Conservation (phyloP, 2,113 vertebrate species). For the Prochilodus magdalenae region DNA sequence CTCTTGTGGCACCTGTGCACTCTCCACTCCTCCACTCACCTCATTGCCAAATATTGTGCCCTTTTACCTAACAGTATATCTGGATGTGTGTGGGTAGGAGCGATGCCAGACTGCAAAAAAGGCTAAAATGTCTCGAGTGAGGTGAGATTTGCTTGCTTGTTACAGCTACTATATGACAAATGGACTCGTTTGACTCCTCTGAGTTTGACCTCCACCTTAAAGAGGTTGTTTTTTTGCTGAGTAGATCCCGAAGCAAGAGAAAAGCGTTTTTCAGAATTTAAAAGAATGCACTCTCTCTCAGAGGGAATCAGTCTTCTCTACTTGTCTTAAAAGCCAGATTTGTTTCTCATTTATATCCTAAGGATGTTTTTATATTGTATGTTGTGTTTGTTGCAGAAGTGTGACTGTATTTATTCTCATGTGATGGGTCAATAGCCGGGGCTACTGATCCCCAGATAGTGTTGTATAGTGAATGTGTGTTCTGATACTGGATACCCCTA, state of each 20-base stretch:
- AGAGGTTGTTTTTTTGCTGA: background rate
- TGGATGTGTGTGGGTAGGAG: background rate
- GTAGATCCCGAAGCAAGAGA: constrained; percentile 4
- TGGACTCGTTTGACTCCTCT: background rate
- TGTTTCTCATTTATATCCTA: constrained; percentile 30
- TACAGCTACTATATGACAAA: background rate
- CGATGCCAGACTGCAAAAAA: background rate
- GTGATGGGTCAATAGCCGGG: constrained; percentile 29
- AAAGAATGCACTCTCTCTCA: background rate
- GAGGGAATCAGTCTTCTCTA: background rate
- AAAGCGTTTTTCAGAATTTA: constrained; percentile 14
- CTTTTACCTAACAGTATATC: constrained; percentile 16
- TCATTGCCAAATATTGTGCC: constrained; percentile 40
- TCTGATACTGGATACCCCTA: constrained; percentile 38
- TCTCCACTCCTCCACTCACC: constrained; percentile 26
- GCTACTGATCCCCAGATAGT: constrained; percentile 1
- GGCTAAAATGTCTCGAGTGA: background rate
- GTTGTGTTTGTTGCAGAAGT: constrained; percentile 52
- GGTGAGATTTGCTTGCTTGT: background rate
- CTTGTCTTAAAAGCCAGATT: constrained; percentile 37
- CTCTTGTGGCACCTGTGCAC: constrained; percentile 19
- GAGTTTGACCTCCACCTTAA: background rate
- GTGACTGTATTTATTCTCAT: constrained; percentile 60
- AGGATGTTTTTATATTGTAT: constrained; percentile 30
- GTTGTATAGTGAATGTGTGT: constrained; percentile 49